phyloP scores from a whole-genome alignment of 2,888 invertebrate species.

The Ornithoptera priamus region DNA sequence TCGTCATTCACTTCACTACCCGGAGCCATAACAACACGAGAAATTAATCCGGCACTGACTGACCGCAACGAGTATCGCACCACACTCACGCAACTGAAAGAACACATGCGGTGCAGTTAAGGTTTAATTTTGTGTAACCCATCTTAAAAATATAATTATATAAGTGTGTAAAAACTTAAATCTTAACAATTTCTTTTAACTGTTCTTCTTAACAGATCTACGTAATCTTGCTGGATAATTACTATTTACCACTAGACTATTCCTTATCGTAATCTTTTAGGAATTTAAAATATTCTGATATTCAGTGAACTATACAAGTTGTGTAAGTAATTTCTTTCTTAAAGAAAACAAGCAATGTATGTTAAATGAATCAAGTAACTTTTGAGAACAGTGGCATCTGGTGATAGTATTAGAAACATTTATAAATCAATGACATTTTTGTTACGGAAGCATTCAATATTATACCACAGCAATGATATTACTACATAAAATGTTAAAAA shows the following conservation, averaged over 20 bases:
- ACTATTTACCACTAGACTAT: slow-evolving; percentile 2
- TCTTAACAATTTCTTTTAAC: slow-evolving; percentile 1
- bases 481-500: too few species aligned
- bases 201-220: slow-evolving; percentile 24
- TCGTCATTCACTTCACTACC: slow-evolving; percentile 81
- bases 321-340: neutral
- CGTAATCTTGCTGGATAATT: slow-evolving; percentile 18
- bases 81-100: slow-evolving; percentile 72
- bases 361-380: neutral
- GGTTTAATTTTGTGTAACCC: slow-evolving; percentile 71
- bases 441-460: slow-evolving; percentile 25
- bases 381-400: slow-evolving; percentile 36
- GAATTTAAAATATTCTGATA: slow-evolving; percentile 1
- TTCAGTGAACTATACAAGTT: slow-evolving; percentile 21
- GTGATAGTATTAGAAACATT: slow-evolving; percentile 22
- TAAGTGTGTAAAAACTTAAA: slow-evolving; percentile 26
- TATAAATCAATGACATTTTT: slow-evolving; percentile 39
- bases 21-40: slow-evolving; percentile 81
- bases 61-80: slow-evolving; percentile 75
- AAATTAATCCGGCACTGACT: slow-evolving; percentile 73
- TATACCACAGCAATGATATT: too few species aligned
- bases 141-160: slow-evolving; percentile 39
- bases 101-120: slow-evolving; percentile 76
- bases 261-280: neutral
- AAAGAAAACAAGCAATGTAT: slow-evolving; percentile 22